Percentiles rank a stretch among this genome's conserved stretches.
These are phyloP conservation scores for Alviniconcha marisindica DNA, from an alignment of 1,140 invertebrate genomes.

Conservation along the genomic window DNA sequence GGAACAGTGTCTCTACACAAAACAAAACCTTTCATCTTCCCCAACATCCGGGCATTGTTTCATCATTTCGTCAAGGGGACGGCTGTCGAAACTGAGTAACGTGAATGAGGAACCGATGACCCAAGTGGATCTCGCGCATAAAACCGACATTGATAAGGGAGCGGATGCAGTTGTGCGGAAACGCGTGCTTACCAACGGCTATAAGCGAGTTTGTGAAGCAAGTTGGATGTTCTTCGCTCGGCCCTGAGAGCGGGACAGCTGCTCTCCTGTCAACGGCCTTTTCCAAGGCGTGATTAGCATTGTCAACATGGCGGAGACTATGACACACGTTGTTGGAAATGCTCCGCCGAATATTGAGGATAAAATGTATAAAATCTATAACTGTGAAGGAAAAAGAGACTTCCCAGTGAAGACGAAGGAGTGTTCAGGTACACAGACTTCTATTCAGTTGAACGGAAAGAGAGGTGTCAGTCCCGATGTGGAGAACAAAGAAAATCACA, in stretches of 20 bases:
- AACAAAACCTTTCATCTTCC: constrained; percentile 34
- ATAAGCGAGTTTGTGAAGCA: constrained; percentile 29
- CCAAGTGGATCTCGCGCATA: background rate
- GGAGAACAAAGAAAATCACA: constrained; percentile 38
- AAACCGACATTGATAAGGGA: constrained; percentile 19
- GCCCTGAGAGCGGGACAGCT: constrained; percentile 40
- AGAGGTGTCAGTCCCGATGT: constrained; percentile 24
- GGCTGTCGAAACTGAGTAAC: constrained; percentile 27
- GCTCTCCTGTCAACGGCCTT: constrained; percentile 31
- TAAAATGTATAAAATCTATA: constrained; percentile 34
- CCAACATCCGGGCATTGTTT: constrained; percentile 42
- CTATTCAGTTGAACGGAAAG: constrained; percentile 33
- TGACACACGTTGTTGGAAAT: constrained; percentile 35
- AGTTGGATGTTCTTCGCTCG: constrained; percentile 36
- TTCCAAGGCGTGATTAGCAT: constrained; percentile 24
- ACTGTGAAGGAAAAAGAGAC: constrained; percentile 35
- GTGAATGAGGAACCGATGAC: constrained; percentile 22
- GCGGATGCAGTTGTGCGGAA: constrained; percentile 32
- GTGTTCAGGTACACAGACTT: constrained; percentile 25
- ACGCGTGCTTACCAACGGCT: constrained; percentile 36
- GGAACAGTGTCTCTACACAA: constrained; percentile 25
- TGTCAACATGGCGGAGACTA: constrained; percentile 39
- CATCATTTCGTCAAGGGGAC: constrained; percentile 32
- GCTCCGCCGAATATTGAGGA: constrained; percentile 18
- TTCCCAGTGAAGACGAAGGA: constrained; percentile 30